Conservation (phyloP, 2,888 invertebrate species). For the Ceriagrion tenellum region DNA sequence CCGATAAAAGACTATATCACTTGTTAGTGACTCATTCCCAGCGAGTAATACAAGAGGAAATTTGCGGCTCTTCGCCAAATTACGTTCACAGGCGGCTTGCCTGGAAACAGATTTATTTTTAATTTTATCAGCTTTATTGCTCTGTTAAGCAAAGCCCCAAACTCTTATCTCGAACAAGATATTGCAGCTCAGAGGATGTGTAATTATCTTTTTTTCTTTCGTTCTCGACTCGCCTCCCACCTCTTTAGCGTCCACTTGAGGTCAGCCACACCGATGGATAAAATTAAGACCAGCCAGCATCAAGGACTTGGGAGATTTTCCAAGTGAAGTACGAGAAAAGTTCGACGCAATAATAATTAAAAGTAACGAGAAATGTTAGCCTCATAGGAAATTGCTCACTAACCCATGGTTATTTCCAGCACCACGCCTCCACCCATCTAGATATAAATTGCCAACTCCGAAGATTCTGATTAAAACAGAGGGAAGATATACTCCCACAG, state of each 20-base stretch:
- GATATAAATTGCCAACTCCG: neutral
- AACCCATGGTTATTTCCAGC: neutral
- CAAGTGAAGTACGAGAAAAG: neutral
- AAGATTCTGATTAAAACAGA: neutral
- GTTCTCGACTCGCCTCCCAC: neutral
- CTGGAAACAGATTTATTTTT: neutral
- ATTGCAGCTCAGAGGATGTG: slow-evolving; percentile 30
- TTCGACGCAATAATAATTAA: neutral
- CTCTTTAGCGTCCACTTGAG: neutral
- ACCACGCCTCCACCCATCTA: neutral
- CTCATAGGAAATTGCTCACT: neutral
- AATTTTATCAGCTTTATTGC: slow-evolving; percentile 12
- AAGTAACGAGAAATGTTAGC: neutral
- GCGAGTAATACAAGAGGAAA: neutral
- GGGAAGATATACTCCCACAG: neutral
- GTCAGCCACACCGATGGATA: neutral
- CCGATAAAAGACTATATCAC: neutral
- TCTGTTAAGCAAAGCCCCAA: neutral
- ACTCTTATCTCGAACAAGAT: slow-evolving; percentile 11
- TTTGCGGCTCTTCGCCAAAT: neutral
- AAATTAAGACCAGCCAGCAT: neutral
- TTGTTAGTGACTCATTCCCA: neutral
- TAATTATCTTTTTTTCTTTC: neutral
- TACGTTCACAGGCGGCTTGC: neutral
- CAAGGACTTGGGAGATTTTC: neutral